phyloP scores from a whole-genome alignment of 2,888 invertebrate species.

The Xylota sylvarum region DNA sequence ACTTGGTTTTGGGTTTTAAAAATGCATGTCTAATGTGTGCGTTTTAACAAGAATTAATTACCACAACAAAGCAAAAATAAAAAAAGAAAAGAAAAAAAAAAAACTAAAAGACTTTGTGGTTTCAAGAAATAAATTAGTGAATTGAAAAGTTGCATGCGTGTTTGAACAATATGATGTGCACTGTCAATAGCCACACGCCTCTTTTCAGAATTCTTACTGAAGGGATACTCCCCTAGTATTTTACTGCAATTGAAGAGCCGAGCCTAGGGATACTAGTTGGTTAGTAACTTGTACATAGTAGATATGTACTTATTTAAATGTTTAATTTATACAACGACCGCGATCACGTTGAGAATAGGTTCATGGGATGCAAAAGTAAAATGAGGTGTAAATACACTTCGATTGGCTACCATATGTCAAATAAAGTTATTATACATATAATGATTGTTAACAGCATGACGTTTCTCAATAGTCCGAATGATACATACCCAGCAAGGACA shows the following conservation, averaged over 20 bases:
- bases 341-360: too few relatives aligned
- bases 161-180: conserved; percentile 32
- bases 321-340: too few relatives aligned
- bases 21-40: conserved; percentile 17
- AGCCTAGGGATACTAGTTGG: not conserved
- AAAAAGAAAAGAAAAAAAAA: not conserved
- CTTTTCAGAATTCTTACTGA: conserved; percentile 3
- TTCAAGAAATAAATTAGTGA: conserved; percentile 6
- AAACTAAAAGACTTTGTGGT: conserved; percentile 1
- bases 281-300: not conserved
- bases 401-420: not conserved
- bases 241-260: not conserved
- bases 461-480: not conserved
- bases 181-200: conserved; percentile 41
- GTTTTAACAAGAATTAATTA: conserved; percentile 3
- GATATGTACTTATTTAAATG: too few relatives aligned
- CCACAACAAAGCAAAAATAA: conserved; percentile 17
- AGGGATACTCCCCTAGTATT: not conserved
- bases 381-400: not conserved
- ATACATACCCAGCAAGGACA: not conserved
- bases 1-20: conserved; percentile 25
- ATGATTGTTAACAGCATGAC: not conserved
- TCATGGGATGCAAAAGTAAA: too few relatives aligned
- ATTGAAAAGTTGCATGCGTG: conserved; percentile 37
- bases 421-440: not conserved